phyloP scores from a whole-genome alignment of 2,888 invertebrate genomes.

The Acanthosepion esculentum region DNA sequence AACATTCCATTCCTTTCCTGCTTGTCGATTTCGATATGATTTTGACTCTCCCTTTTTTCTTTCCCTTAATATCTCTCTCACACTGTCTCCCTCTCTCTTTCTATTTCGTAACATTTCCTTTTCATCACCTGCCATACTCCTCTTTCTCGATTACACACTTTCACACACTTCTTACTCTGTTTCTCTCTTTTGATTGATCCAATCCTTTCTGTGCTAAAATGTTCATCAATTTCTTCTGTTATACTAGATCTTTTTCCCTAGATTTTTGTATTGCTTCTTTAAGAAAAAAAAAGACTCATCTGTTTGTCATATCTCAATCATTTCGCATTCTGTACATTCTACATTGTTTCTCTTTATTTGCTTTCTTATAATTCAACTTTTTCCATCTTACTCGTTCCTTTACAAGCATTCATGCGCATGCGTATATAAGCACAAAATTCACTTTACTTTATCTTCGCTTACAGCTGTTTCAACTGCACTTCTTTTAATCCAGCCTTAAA shows the following conservation, averaged over 20 bases:
- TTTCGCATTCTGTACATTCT: not conserved
- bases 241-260: not conserved
- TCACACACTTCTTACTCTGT: too few relatives aligned
- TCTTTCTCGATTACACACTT: too few relatives aligned
- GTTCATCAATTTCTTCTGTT: not conserved
- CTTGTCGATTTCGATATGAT: too few relatives aligned
- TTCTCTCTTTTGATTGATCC: too few relatives aligned
- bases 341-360: not conserved
- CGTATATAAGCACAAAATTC: too few relatives aligned
- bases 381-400: not conserved
- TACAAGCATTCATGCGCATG: too few relatives aligned
- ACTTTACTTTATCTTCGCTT: not conserved
- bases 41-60: too few relatives aligned
- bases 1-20: too few relatives aligned
- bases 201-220: not conserved
- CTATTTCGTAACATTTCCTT: too few relatives aligned
- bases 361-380: not conserved
- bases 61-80: not conserved
- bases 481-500: not conserved
- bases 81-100: too few relatives aligned
- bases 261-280: not conserved
- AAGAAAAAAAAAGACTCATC: not conserved
- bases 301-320: not conserved
- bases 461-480: not conserved
- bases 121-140: too few relatives aligned